A percentile compares a stretch with the other conserved stretches of the same genome.
These are phyloP conservation scores for Acrocephalus kingi DNA, from an alignment of 2,113 vertebrate species.

Conservation along the genomic window DNA sequence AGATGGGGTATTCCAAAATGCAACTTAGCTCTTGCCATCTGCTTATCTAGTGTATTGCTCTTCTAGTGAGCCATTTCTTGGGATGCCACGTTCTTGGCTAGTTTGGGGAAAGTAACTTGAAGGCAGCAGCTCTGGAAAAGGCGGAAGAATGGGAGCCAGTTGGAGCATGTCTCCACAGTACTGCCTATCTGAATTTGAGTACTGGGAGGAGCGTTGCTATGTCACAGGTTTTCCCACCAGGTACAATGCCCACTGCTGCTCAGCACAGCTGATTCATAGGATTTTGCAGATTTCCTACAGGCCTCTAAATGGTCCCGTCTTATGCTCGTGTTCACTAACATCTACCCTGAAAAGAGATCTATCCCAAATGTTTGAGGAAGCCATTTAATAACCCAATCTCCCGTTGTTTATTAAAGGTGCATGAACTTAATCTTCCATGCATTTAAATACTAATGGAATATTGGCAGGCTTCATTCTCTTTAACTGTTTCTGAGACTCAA, in stretches of 20 bases:
- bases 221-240: background rate
- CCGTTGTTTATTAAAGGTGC: background rate
- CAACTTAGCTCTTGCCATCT: background rate
- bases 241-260: background rate
- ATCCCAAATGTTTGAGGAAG: background rate
- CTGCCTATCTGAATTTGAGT: background rate
- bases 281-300: background rate
- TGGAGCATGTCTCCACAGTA: background rate
- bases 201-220: background rate
- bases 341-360: background rate
- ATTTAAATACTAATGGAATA: background rate
- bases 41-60: background rate
- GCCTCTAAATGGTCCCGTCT: background rate
- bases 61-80: background rate
- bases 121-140: background rate
- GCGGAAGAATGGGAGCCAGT: background rate
- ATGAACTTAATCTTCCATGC: background rate
- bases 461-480: background rate
- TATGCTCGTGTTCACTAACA: rapidly evolving
- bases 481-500: background rate
- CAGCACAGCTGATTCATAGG: background rate
- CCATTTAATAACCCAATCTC: background rate
- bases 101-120: background rate
- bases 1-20: background rate
- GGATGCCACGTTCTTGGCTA: background rate